Percentiles rank a stretch among this genome's conserved stretches.
These are phyloP conservation scores for Anoplophora glabripennis DNA, from an alignment of 1,140 invertebrate species.

Conservation along the genomic window DNA sequence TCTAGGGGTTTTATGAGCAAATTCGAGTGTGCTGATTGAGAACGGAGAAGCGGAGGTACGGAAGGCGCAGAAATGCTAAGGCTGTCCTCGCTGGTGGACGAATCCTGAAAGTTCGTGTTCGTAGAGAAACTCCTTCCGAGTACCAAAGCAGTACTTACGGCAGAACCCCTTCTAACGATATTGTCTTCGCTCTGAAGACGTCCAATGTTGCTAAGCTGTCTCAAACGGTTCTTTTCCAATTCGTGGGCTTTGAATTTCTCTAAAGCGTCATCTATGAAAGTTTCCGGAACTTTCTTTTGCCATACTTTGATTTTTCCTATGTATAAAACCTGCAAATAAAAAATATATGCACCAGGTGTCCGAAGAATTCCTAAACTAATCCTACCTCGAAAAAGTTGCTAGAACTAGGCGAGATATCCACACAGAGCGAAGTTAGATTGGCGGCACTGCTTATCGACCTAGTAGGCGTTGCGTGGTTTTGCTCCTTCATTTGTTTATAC, in stretches of 20 bases:
- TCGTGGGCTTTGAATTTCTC: slow-evolving; percentile 80
- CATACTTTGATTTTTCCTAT: slow-evolving; percentile 84
- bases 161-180: slow-evolving; percentile 33
- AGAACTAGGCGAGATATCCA: slow-evolving; percentile 77
- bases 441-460: slow-evolving; percentile 54
- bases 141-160: slow-evolving; percentile 16
- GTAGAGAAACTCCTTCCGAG: not conserved
- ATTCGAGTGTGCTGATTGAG: slow-evolving; percentile 26
- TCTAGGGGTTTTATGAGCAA: slow-evolving; percentile 10
- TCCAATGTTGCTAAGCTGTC: slow-evolving; percentile 31
- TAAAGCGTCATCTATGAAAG: slow-evolving; percentile 87
- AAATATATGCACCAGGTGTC: not conserved
- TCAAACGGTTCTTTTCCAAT: slow-evolving; percentile 46
- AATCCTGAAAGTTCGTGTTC: slow-evolving; percentile 6
- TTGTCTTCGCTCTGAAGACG: slow-evolving; percentile 38
- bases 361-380: not conserved
- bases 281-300: slow-evolving; percentile 79
- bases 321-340: slow-evolving; percentile 70
- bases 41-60: slow-evolving; percentile 20
- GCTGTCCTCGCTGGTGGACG: slow-evolving; percentile 7
- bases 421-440: slow-evolving; percentile 65
- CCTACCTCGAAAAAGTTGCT: slow-evolving; percentile 82
- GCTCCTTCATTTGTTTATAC: slow-evolving; percentile 69
- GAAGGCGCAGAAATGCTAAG: not conserved
- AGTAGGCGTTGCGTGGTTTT: slow-evolving; percentile 42